Conservation (phyloP, 2,797 vertebrate genomes). For the Lagocephalus sceleratus region DNA sequence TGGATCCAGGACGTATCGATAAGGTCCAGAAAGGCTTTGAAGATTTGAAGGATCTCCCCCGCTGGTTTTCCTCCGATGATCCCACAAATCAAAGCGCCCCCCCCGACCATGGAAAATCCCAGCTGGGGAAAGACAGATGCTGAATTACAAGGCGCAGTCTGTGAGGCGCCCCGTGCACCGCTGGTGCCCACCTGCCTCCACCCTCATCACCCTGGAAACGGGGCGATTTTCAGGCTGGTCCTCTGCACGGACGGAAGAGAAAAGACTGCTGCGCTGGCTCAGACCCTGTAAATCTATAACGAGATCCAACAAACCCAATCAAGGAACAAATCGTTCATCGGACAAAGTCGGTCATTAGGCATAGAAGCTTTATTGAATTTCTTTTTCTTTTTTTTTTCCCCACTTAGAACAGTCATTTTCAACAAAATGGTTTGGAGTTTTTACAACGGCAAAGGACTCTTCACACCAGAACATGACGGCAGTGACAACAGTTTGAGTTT, state of each 20-base stretch:
- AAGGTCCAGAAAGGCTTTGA: constrained; percentile 5
- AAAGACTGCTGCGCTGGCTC: constrained; percentile 12
- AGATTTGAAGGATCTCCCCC: constrained; percentile 8
- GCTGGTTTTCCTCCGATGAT: neutral
- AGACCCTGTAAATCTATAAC: constrained; percentile 1
- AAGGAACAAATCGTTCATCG: constrained; percentile 12
- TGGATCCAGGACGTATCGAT: neutral
- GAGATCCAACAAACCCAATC: constrained; percentile 23
- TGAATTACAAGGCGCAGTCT: constrained; percentile 44
- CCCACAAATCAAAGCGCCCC: too few species aligned
- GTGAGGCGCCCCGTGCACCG: constrained; percentile 48
- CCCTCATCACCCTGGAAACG: constrained; percentile 68
- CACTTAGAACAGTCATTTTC: constrained; percentile 66
- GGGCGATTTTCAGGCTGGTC: constrained; percentile 49
- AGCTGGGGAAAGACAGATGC: constrained; percentile 29
- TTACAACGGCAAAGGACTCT: constrained; percentile 68
- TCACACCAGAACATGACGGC: constrained; percentile 61
- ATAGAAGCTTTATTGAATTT: constrained; percentile 68
- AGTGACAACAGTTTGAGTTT: constrained; percentile 60
- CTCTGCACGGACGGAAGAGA: constrained; percentile 23
- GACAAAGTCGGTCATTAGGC: constrained; percentile 26
- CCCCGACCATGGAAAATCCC: too few species aligned
- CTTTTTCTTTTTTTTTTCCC: constrained; percentile 37
- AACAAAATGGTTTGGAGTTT: constrained; percentile 52
- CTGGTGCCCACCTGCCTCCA: constrained; percentile 48